Conservation (phyloP, 2,113 vertebrate genomes). For the Lathamus discolor region DNA sequence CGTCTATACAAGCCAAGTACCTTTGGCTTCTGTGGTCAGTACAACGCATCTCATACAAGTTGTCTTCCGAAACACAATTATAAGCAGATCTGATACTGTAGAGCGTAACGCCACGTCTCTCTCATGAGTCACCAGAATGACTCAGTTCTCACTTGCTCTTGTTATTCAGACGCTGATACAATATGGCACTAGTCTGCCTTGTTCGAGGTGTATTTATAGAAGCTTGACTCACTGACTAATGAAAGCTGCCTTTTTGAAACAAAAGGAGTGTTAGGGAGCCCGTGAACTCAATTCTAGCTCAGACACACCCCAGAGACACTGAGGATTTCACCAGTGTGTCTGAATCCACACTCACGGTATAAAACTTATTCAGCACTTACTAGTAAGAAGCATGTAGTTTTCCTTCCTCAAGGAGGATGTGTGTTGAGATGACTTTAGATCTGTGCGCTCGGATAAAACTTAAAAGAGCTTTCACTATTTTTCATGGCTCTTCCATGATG, state of each 20-base stretch:
- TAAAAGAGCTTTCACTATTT: not conserved
- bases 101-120: not conserved
- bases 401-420: not conserved
- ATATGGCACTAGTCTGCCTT: slow-evolving; percentile 34
- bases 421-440: not conserved
- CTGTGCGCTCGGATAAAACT: not conserved
- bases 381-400: not conserved
- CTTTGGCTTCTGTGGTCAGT: not conserved
- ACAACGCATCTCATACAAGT: not conserved
- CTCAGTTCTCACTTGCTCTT: slow-evolving; percentile 28
- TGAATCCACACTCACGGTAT: not conserved
- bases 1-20: not conserved
- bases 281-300: not conserved
- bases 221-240: slow-evolving; percentile 40
- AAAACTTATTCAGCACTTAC: not conserved
- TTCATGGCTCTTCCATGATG: not conserved
- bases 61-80: not conserved
- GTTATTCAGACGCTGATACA: slow-evolving; percentile 36
- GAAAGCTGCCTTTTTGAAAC: not conserved
- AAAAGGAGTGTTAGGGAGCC: not conserved
- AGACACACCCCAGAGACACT: not conserved
- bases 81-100: not conserved
- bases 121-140: slow-evolving; percentile 1
- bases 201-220: slow-evolving; percentile 42
- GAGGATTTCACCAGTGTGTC: not conserved